Conservation (phyloP, 2,797 vertebrate species). For the Sebastes paucispinis region DNA sequence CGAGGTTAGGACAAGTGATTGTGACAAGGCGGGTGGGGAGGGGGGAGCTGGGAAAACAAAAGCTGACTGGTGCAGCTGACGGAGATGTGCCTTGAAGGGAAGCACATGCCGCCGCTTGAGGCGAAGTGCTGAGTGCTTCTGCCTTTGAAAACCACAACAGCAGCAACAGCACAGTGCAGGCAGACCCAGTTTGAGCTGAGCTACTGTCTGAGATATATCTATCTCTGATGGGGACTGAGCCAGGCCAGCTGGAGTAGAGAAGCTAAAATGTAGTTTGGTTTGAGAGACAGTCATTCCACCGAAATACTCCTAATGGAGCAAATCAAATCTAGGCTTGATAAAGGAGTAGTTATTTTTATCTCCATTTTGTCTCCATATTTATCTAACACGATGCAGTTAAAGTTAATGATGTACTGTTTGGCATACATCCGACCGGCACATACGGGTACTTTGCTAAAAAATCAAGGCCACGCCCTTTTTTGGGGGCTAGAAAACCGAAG, state of each 20-base stretch:
- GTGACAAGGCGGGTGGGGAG: slow-evolving; percentile 6
- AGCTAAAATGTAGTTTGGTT: not conserved
- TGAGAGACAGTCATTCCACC: not conserved
- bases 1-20: not conserved
- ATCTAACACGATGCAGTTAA: too few relatives aligned
- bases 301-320: not conserved
- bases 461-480: too few relatives aligned
- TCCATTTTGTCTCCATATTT: too few relatives aligned
- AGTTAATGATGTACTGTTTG: too few relatives aligned
- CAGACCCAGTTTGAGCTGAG: not conserved
- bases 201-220: not conserved
- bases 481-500: too few relatives aligned
- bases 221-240: not conserved
- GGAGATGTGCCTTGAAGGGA: slow-evolving; percentile 3
- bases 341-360: not conserved
- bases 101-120: not conserved
- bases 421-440: too few relatives aligned
- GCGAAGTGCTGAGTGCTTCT: not conserved
- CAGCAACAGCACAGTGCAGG: not conserved
- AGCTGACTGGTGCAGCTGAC: not conserved
- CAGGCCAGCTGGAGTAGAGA: not conserved
- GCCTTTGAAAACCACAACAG: not conserved
- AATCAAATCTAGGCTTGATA: not conserved
- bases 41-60: not conserved
- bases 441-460: too few relatives aligned